A percentile compares a stretch with the other conserved stretches of the same genome.
phyloP scores from a whole-genome alignment of 2,888 invertebrate species.

The Strigamia maritima region DNA sequence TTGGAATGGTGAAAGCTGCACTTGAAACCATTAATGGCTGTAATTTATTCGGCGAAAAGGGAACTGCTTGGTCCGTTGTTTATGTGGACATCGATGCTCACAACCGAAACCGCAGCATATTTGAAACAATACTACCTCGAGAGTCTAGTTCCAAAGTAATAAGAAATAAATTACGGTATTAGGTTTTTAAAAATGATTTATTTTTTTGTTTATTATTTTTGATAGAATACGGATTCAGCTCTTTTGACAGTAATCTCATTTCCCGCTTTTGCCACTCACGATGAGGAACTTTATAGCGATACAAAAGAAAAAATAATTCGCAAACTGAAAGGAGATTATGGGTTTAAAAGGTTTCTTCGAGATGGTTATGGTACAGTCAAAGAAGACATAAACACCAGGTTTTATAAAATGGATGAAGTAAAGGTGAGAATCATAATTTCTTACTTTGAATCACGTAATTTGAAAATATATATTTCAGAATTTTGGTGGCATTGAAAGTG shows the following conservation, averaged over 20 bases:
- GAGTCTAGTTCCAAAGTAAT: conserved; percentile 96
- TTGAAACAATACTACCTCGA: conserved; percentile 93
- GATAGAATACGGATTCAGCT: conserved; percentile 86
- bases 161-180: neutral
- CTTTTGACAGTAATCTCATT: conserved; percentile 90
- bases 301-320: conserved; percentile 80
- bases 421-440: conserved; percentile 58
- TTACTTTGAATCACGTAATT: neutral
- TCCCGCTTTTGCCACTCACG: conserved; percentile 97
- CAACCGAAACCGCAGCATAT: conserved; percentile 96
- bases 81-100: conserved; percentile 99
- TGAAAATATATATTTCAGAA: conserved; percentile 57
- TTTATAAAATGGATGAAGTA: conserved; percentile 86
- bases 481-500: conserved; percentile 93
- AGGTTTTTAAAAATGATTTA: neutral
- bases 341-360: conserved; percentile 88
- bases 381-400: conserved; percentile 74
- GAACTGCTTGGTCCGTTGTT: conserved; percentile 96
- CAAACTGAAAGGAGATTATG: conserved; percentile 81
- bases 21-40: conserved; percentile 98
- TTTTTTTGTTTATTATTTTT: conserved; percentile 42
- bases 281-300: conserved; percentile 77
- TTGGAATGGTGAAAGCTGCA: conserved; percentile 96
- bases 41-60: conserved; percentile 95
- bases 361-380: conserved; percentile 89